These are phyloP conservation scores for Brachyistius frenatus DNA, from an alignment of 2,113 vertebrate species.

Conservation along the genomic window DNA sequence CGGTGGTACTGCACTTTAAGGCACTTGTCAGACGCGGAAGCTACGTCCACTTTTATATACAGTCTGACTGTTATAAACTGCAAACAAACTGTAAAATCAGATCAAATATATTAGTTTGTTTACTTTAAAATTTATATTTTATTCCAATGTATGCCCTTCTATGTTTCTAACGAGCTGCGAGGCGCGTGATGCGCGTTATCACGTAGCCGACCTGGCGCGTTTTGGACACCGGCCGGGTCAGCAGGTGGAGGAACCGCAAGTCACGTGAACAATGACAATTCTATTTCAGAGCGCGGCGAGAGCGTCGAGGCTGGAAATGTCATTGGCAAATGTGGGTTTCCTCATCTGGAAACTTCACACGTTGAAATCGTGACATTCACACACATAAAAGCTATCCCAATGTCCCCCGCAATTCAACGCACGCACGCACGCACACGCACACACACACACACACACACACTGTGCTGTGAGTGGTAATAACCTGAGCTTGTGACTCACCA, in stretches of 20 bases:
- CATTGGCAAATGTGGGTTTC: neutral
- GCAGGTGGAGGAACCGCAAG: neutral
- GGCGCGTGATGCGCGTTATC: too few relatives aligned
- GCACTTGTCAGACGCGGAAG: too few relatives aligned
- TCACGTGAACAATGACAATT: neutral
- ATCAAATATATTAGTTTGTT: too few relatives aligned
- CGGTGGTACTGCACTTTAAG: too few relatives aligned
- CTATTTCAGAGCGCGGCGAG: neutral
- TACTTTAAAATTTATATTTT: too few relatives aligned
- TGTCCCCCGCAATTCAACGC: neutral
- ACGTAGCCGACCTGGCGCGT: too few relatives aligned
- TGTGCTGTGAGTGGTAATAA: conserved; percentile 31
- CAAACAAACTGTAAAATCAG: too few relatives aligned
- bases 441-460: conserved; percentile 1
- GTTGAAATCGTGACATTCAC: conserved; percentile 23
- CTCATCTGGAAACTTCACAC: conserved; percentile 17
- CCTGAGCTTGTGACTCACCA: conserved; percentile 39
- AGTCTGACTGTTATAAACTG: too few relatives aligned
- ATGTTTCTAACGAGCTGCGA: too few relatives aligned
- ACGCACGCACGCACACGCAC: neutral
- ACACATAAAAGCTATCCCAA: conserved; percentile 9
- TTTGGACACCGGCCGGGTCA: neutral
- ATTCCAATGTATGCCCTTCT: too few relatives aligned
- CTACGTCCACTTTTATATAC: too few relatives aligned
- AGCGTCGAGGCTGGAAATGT: conserved; percentile 5